Evolutionary conservation across 2,888 invertebrate species (phyloP).

Genomic region (Heteropelma amictum): DNA sequence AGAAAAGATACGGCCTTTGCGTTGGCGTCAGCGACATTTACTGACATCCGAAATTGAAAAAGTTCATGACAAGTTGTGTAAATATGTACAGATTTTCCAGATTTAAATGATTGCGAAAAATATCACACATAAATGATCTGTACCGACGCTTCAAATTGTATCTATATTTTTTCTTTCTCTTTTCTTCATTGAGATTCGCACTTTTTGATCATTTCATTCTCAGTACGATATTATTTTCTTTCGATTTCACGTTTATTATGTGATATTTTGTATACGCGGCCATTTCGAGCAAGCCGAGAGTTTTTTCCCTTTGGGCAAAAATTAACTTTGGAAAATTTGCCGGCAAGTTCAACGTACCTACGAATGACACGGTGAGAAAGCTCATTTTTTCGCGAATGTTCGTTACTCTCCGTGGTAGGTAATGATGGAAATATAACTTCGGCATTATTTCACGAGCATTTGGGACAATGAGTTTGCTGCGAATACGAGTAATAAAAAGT

Average conservation of each 20-base stretch:
- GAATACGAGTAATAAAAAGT: neutral
- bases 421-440: neutral
- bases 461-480: neutral
- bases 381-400: neutral
- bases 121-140: slow-evolving; percentile 22
- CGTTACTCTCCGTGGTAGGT: neutral
- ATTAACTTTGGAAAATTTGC: neutral
- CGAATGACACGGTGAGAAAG: neutral
- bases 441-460: no score
- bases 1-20: slow-evolving; percentile 45
- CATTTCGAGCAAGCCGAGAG: no score
- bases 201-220: neutral
- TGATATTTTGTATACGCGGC: neutral
- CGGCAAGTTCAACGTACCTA: neutral
- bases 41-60: slow-evolving; percentile 30
- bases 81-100: slow-evolving; percentile 61
- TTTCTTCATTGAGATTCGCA: neutral
- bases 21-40: slow-evolving; percentile 48
- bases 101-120: slow-evolving; percentile 38
- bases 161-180: slow-evolving; percentile 13
- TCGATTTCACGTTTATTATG: no score
- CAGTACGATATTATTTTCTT: slow-evolving; percentile 1
- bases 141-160: slow-evolving; percentile 24
- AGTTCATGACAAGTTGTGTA: slow-evolving; percentile 60
- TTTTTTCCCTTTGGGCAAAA: neutral